These are phyloP conservation scores for Drosophila tristis DNA, from an alignment of 1,140 invertebrate species.

Conservation along the genomic window DNA sequence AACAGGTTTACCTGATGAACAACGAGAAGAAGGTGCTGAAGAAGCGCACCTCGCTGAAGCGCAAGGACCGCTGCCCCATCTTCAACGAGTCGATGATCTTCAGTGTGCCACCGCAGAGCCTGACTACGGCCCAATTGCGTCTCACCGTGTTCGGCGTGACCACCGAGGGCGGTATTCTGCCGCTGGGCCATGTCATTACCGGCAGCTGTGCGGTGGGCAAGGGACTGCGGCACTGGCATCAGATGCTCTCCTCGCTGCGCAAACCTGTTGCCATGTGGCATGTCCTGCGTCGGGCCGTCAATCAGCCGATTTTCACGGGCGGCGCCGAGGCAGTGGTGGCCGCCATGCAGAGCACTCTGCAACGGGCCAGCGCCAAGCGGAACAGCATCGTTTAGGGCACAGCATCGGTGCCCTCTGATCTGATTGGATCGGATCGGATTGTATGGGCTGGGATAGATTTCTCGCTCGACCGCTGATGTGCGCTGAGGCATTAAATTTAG, in stretches of 20 bases:
- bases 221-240: constrained; percentile 91
- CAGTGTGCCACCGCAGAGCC: constrained; percentile 88
- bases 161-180: constrained; percentile 85
- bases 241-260: constrained; percentile 92
- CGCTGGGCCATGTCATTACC: constrained; percentile 90
- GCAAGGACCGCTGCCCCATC: constrained; percentile 89
- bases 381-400: constrained; percentile 72
- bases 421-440: too few relatives aligned
- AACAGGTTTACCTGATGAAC: constrained; percentile 90
- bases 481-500: constrained; percentile 7
- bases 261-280: constrained; percentile 95
- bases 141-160: constrained; percentile 89
- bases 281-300: constrained; percentile 86
- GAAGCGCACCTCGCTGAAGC: constrained; percentile 90
- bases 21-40: constrained; percentile 91
- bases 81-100: constrained; percentile 93
- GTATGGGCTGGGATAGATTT: constrained; percentile 6
- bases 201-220: constrained; percentile 88
- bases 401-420: constrained; percentile 10
- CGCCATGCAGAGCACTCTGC: constrained; percentile 75
- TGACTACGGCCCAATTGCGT: constrained; percentile 89
- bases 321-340: constrained; percentile 78
- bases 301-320: constrained; percentile 75
- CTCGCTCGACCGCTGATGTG: not conserved
- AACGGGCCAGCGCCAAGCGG: constrained; percentile 68